A percentile compares a stretch with the other conserved stretches of the same genome.
Conservation (phyloP, 2,113 vertebrate genomes). For the Chaetorhynchus papuensis region DNA sequence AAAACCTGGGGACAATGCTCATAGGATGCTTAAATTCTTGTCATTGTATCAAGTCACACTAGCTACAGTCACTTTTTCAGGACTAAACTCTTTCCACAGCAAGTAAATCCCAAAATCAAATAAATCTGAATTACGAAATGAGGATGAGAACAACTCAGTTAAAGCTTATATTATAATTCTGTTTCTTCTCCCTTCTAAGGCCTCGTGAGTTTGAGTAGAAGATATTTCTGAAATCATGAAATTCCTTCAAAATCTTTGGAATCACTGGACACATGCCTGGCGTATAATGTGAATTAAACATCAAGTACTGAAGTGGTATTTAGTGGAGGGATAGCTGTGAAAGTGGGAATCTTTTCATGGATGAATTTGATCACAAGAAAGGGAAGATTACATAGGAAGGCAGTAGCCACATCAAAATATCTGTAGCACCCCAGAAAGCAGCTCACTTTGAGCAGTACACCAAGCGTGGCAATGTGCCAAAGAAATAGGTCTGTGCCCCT, state of each 20-base stretch:
- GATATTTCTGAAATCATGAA: background rate
- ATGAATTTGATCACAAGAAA: background rate
- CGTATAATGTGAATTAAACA: background rate
- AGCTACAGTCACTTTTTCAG: background rate
- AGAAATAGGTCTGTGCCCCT: background rate
- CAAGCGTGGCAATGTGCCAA: background rate
- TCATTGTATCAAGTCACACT: background rate
- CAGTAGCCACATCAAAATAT: background rate
- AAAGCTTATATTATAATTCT: background rate
- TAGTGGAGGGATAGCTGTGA: background rate
- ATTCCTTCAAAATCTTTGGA: background rate
- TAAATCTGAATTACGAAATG: background rate
- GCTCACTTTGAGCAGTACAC: background rate
- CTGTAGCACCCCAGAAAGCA: background rate
- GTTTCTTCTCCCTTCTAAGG: background rate
- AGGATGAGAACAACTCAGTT: background rate
- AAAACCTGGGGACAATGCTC: background rate
- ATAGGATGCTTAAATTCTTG: background rate
- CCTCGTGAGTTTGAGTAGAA: background rate
- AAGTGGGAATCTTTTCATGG: background rate
- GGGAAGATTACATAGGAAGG: background rate
- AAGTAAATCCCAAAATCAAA: background rate
- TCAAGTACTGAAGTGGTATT: background rate
- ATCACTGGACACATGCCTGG: rapidly evolving
- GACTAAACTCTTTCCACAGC: background rate